phyloP scores from a whole-genome alignment of 2,888 invertebrate species.

The Heliconius charithonia region DNA sequence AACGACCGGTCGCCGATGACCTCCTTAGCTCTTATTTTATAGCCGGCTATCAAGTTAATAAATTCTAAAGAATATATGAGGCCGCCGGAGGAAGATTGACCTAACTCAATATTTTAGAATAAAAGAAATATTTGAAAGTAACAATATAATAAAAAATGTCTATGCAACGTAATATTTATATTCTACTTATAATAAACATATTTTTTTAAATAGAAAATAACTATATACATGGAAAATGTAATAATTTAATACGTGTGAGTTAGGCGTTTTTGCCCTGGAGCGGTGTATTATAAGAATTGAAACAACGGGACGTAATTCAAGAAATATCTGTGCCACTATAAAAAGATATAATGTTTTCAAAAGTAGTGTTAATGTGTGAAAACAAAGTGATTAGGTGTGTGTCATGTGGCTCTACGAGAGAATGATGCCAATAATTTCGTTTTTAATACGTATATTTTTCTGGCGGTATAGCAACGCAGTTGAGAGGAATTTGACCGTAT shows the following conservation, averaged over 20 bases:
- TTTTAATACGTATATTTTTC: not conserved
- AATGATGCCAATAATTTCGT: slow-evolving; percentile 14
- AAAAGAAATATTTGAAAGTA: not conserved
- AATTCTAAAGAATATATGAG: slow-evolving; percentile 64
- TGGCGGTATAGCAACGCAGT: not conserved
- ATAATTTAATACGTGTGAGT: not conserved
- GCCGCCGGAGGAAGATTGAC: not conserved
- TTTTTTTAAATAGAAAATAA: not conserved
- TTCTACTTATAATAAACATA: not conserved
- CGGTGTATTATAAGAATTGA: slow-evolving; percentile 49
- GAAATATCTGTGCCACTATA: slow-evolving; percentile 66
- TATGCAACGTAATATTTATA: not conserved
- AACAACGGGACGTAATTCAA: slow-evolving; percentile 60
- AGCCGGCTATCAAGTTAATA: slow-evolving; percentile 68
- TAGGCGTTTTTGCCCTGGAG: not conserved
- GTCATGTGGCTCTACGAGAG: slow-evolving; percentile 5
- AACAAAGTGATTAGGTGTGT: slow-evolving; percentile 27
- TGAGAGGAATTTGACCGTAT: not conserved
- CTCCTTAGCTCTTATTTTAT: slow-evolving; percentile 71
- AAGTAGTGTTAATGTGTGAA: slow-evolving; percentile 31
- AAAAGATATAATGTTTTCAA: slow-evolving; percentile 45
- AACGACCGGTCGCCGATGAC: slow-evolving; percentile 66
- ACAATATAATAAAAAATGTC: not conserved
- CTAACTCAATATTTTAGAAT: slow-evolving; percentile 4
- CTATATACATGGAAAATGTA: not conserved